Conservation (phyloP, 2,113 vertebrate genomes). For the Pseudorectes ferrugineus region DNA sequence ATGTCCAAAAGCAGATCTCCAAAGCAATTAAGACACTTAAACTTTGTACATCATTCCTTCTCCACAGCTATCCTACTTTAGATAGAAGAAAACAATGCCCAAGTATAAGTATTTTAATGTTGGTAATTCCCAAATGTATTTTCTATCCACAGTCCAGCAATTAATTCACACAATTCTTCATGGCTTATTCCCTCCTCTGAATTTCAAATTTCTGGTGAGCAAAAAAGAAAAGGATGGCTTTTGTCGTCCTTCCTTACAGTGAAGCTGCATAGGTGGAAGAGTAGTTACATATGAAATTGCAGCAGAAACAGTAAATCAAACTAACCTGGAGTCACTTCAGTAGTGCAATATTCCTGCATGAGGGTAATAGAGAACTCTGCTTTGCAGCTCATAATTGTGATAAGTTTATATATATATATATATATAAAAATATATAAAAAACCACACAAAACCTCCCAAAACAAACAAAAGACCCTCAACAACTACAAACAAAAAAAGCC, state of each 20-base stretch:
- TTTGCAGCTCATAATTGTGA: background rate
- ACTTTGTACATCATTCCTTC: background rate
- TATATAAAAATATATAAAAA: background rate
- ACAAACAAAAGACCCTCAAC: background rate
- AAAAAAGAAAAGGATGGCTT: background rate
- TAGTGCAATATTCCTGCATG: background rate
- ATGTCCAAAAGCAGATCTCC: background rate
- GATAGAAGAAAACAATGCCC: background rate
- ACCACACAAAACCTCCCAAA: fast-evolving
- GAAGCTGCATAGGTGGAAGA: background rate
- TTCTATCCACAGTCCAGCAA: background rate
- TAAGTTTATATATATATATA: background rate
- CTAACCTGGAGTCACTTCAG: background rate
- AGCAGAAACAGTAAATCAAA: background rate
- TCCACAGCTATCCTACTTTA: background rate
- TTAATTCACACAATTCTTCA: background rate
- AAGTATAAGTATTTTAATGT: background rate
- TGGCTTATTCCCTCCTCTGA: background rate
- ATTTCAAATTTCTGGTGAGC: background rate
- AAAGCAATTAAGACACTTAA: background rate
- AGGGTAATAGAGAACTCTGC: background rate
- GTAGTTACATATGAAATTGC: background rate
- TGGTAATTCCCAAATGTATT: background rate
- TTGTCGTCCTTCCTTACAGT: background rate
- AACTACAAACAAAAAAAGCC: background rate